These are phyloP conservation scores for Ophiothrix spiculata DNA, from an alignment of 35 echinoderm and acorn worm genomes.

Conservation along the genomic window DNA sequence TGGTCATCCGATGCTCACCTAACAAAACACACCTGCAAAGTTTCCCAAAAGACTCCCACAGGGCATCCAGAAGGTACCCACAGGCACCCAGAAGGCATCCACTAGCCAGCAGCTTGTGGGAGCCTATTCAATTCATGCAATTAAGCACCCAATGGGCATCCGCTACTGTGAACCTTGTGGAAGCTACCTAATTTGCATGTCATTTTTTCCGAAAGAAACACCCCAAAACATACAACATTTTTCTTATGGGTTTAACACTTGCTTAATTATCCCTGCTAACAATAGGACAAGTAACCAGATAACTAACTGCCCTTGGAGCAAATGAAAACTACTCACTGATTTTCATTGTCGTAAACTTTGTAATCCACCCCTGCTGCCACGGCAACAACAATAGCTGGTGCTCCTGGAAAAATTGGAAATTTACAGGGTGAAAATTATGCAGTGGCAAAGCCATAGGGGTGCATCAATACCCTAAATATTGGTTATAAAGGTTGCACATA, in stretches of 20 bases:
- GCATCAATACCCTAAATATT: not conserved
- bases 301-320: too few relatives aligned
- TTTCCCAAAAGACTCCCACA: not conserved
- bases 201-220: too few relatives aligned
- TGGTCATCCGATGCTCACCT: not conserved
- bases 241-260: too few relatives aligned
- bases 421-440: not conserved
- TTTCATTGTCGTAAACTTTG: constrained; percentile 5
- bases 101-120: too few relatives aligned
- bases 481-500: not conserved
- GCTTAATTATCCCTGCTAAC: too few relatives aligned
- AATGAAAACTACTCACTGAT: constrained; percentile 13
- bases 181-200: too few relatives aligned
- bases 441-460: too few relatives aligned
- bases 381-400: not conserved
- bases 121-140: too few relatives aligned
- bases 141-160: too few relatives aligned
- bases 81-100: not conserved
- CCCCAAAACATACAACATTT: too few relatives aligned
- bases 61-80: not conserved
- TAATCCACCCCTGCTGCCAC: constrained; percentile 16
- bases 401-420: constrained; percentile 8
- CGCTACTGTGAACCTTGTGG: too few relatives aligned
- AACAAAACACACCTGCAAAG: not conserved
- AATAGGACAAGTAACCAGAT: too few relatives aligned